Evolutionary conservation across 2,888 invertebrate genomes (phyloP).

Genomic region (Dione juno): DNA sequence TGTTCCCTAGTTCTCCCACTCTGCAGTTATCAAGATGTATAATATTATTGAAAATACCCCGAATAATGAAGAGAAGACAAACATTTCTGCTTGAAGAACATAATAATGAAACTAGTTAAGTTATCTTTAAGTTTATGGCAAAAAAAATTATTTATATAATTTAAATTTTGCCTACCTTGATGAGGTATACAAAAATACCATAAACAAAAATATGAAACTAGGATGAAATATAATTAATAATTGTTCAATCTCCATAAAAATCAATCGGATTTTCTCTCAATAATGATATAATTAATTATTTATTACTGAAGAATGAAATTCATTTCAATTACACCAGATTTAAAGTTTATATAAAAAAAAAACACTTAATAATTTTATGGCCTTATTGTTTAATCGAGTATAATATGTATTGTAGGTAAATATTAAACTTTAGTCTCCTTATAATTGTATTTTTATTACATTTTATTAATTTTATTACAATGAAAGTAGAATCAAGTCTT

Average conservation of each 20-base stretch:
- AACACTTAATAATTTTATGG: background rate
- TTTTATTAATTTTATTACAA: background rate
- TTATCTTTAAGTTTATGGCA: too few species aligned
- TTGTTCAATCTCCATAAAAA: background rate
- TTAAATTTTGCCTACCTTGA: too few species aligned
- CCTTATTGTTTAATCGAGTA: background rate
- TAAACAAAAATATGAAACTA: background rate
- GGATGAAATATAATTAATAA: constrained; percentile 24
- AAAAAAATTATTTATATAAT: too few species aligned
- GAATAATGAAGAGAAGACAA: background rate
- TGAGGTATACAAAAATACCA: too few species aligned
- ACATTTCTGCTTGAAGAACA: background rate
- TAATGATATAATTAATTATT: background rate
- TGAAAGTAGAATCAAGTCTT: constrained; percentile 1
- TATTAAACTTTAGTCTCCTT: background rate
- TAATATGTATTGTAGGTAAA: too few species aligned
- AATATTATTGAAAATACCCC: background rate
- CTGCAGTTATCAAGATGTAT: constrained; percentile 22
- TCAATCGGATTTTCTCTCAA: background rate
- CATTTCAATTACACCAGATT: constrained; percentile 2
- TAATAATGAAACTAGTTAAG: background rate
- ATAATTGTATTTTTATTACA: background rate
- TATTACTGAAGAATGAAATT: background rate
- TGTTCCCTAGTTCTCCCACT: constrained; percentile 82
- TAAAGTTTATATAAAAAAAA: background rate